Base-by-base conservation (phyloP, 1,140 invertebrate genomes). In the Anastrepha obliqua region DNA sequence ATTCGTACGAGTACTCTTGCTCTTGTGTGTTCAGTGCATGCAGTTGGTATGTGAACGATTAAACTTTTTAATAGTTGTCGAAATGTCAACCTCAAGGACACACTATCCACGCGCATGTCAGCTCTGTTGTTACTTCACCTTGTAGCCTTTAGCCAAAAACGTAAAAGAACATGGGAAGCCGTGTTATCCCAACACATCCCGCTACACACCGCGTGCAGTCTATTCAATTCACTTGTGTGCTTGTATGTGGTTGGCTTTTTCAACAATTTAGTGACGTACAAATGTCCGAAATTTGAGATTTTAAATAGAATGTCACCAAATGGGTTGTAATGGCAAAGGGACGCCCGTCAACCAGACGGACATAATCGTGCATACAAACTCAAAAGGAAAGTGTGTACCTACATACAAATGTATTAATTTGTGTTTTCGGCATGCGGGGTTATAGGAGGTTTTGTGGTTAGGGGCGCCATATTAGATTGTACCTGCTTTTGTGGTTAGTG, bases 201-300 rank as follows among this genome's bases (percentile, higher is more conserved):
- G 8, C 47, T n/a, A 0, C 2, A 67, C 7, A 39, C n/a, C 29
- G 29, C 29, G 29, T 29, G 29, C 1, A 0, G 29, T 29, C 29
- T 29, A 55, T 55, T 4, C 15, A 62, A 62, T 13, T 17, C 8
- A 81, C 8, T 47, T 13, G 11, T 55, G 60, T 62, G 60, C 3
- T 5, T 62, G 74, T 9, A 13, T 51, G 15, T 55, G 47, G 5
- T 42, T 17, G 55, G 55, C 74, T 81, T 81, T 81, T 42, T 47
- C 74, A 20, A 20, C 74, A 81, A 55, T 81, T 81, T 81, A 81
- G 74, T 81, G 74, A 81, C 55, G 74, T 55, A 42, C 44, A 81
- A 81, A 81, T 81, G 74, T 55, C 47, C 74, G 74, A 81, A 81
- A 81, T 81, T 81, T 81, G 74, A 81, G 74, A 81, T 81, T 81